Percentiles rank a stretch among this genome's conserved stretches.
Conservation (phyloP, 2,888 invertebrate species). For the Hydroisotoma schaefferi region DNA sequence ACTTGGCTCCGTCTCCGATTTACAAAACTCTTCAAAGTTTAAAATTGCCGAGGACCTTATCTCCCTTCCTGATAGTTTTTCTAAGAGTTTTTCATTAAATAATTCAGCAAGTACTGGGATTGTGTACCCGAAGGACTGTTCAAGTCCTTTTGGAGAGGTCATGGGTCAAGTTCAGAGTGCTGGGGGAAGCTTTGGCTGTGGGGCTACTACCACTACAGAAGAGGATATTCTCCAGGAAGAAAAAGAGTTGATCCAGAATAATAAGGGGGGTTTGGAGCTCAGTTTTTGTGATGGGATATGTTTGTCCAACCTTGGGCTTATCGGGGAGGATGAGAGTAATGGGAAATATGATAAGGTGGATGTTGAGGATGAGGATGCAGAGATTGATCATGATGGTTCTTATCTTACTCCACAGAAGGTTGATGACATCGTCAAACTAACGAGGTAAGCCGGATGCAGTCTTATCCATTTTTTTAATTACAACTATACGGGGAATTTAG, state of each 20-base stretch:
- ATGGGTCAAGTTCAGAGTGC: slow-evolving; percentile 13
- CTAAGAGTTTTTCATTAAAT: no score
- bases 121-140: not conserved
- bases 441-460: slow-evolving; percentile 23
- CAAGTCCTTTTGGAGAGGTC: not conserved
- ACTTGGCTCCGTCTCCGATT: slow-evolving; percentile 20
- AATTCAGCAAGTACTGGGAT: no score
- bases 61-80: no score
- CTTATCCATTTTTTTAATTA: not conserved
- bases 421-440: slow-evolving; percentile 42
- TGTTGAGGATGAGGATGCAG: slow-evolving; percentile 18
- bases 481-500: no score
- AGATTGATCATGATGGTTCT: no score
- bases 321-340: slow-evolving; percentile 6
- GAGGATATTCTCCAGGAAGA: not conserved
- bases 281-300: no score
- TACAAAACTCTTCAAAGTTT: not conserved
- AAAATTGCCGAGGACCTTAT: not conserved
- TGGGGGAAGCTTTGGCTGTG: slow-evolving; percentile 1
- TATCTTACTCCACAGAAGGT: slow-evolving; percentile 37
- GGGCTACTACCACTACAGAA: not conserved
- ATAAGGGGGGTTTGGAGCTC: no score
- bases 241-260: no score
- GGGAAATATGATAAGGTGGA: slow-evolving; percentile 13
- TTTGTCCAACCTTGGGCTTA: slow-evolving; percentile 13